These are phyloP conservation scores for Phorcus lineatus DNA, from an alignment of 2,888 invertebrate species.

Conservation along the genomic window DNA sequence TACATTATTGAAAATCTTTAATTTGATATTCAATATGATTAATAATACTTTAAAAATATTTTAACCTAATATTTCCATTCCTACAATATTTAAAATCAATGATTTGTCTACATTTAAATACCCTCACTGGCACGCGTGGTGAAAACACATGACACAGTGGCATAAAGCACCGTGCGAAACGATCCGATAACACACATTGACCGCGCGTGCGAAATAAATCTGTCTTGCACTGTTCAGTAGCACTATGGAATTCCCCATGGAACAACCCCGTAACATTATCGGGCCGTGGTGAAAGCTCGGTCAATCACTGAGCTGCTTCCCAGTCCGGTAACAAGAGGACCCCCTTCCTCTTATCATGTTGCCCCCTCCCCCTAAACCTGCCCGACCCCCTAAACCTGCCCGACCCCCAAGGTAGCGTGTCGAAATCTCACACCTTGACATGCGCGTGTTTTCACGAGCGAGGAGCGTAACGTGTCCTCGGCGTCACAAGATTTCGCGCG, in stretches of 20 bases:
- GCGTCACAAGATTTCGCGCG: neutral
- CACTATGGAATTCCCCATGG: neutral
- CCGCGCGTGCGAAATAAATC: conserved; percentile 1
- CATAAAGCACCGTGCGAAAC: neutral
- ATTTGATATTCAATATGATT: too few species aligned
- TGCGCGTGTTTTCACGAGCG: conserved; percentile 1
- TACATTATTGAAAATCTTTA: too few species aligned
- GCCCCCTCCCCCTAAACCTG: neutral
- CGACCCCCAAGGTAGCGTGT: neutral
- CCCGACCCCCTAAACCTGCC: neutral
- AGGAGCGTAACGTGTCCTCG: neutral
- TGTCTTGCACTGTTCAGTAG: neutral
- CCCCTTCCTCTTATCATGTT: neutral
- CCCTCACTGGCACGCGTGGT: neutral
- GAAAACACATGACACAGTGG: neutral
- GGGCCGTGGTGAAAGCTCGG: neutral
- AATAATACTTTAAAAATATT: neutral
- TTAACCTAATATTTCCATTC: neutral
- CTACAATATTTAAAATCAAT: neutral
- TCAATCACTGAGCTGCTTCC: neutral
- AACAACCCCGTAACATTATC: conserved; percentile 5
- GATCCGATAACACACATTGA: conserved; percentile 5
- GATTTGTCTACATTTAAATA: neutral
- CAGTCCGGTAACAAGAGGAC: neutral
- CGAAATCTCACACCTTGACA: neutral